These are phyloP conservation scores for Acrocera orbiculus DNA, from an alignment of 2,888 invertebrate genomes.

Conservation along the genomic window DNA sequence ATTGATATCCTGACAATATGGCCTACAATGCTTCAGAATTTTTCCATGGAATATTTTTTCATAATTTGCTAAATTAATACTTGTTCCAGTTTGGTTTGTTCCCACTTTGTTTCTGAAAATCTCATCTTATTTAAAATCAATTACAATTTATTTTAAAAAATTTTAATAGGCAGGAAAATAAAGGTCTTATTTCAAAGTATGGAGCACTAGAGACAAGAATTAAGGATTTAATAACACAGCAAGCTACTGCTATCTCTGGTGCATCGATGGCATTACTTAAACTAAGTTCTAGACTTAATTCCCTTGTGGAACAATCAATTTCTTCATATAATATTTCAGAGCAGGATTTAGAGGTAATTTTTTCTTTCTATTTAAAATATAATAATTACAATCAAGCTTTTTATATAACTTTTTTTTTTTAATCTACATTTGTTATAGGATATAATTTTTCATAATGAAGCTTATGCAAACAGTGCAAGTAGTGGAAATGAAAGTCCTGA, in stretches of 20 bases:
- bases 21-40: too few species aligned
- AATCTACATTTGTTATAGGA: slow-evolving; percentile 34
- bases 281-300: slow-evolving; percentile 48
- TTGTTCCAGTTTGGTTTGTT: too few species aligned
- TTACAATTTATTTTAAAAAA: not conserved
- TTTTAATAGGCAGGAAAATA: slow-evolving; percentile 41
- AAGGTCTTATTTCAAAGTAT: slow-evolving; percentile 45
- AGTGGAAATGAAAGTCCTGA: slow-evolving; percentile 47
- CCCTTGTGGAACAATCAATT: slow-evolving; percentile 52
- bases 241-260: slow-evolving; percentile 50
- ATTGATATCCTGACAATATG: too few species aligned
- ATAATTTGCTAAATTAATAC: not conserved
- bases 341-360: slow-evolving; percentile 49
- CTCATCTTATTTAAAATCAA: not conserved
- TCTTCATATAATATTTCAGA: slow-evolving; percentile 56
- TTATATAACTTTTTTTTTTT: not conserved
- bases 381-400: too few species aligned
- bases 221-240: slow-evolving; percentile 45
- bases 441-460: slow-evolving; percentile 62
- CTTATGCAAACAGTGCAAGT: slow-evolving; percentile 54
- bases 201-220: slow-evolving; percentile 43
- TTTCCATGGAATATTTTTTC: not conserved
- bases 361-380: not conserved
- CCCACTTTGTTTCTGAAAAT: not conserved
- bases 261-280: slow-evolving; percentile 51